phyloP scores from a whole-genome alignment of 2,797 vertebrate species.

The Bucorvus abyssinicus region DNA sequence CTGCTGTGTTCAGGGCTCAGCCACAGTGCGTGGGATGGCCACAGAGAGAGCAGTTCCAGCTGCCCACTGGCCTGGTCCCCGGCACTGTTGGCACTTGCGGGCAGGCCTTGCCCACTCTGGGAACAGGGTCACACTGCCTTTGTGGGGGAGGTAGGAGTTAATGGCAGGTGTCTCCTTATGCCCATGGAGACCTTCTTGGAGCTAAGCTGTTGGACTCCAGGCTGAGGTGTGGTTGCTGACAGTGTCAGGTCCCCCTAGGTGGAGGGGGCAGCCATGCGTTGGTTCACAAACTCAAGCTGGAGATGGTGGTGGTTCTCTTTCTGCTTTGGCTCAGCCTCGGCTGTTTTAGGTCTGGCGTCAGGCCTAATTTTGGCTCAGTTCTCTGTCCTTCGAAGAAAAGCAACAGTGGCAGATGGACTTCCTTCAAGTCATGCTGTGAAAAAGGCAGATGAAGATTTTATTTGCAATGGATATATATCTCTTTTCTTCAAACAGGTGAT shows the following conservation, averaged over 20 bases:
- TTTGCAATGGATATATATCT: background rate
- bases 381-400: background rate
- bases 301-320: background rate
- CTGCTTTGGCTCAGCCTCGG: background rate
- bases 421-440: background rate
- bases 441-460: background rate
- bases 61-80: fast-evolving
- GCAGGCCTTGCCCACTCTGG: background rate
- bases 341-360: background rate
- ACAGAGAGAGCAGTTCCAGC: background rate
- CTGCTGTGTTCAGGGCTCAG: background rate
- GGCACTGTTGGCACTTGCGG: too few species aligned
- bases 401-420: background rate
- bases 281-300: background rate
- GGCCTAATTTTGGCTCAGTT: background rate
- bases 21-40: fast-evolving
- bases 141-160: background rate
- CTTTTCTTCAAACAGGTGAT: background rate
- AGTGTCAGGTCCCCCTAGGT: background rate
- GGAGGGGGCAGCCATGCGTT: background rate
- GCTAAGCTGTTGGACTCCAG: background rate
- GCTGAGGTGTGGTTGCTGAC: background rate
- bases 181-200: background rate
- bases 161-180: background rate
- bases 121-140: background rate